Percentiles rank a stretch among this genome's conserved stretches.
These are phyloP conservation scores for Microctonus brassicae DNA, from an alignment of 2,888 invertebrate genomes.

Conservation along the genomic window DNA sequence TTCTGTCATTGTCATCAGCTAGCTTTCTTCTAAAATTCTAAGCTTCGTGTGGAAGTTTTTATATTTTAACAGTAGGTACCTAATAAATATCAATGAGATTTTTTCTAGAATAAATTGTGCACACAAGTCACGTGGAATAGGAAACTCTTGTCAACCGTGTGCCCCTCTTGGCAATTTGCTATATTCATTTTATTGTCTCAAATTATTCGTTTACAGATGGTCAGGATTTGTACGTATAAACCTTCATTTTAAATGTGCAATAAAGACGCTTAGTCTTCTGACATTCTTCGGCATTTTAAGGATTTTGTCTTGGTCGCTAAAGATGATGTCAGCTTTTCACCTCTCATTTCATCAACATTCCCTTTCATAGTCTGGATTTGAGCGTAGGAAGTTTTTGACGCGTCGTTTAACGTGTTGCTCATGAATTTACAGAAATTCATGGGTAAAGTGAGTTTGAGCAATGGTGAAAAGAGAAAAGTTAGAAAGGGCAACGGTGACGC, in stretches of 20 bases:
- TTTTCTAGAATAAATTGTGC: slow-evolving; percentile 17
- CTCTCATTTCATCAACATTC: background rate
- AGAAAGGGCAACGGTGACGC: background rate
- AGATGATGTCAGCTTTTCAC: background rate
- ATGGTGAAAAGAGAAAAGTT: background rate
- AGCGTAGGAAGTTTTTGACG: background rate
- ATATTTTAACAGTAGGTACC: too few species aligned
- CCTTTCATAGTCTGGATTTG: background rate
- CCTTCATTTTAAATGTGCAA: slow-evolving; percentile 41
- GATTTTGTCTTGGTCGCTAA: slow-evolving; percentile 3
- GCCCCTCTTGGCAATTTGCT: background rate
- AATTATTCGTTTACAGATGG: too few species aligned
- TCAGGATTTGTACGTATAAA: slow-evolving; percentile 45
- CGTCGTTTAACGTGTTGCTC: background rate
- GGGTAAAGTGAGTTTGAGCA: background rate
- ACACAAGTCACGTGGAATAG: slow-evolving; percentile 55
- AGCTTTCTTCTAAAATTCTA: too few species aligned
- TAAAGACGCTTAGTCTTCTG: slow-evolving; percentile 46
- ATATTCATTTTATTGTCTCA: background rate
- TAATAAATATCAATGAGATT: background rate
- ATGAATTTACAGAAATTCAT: background rate
- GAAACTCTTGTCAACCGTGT: slow-evolving; percentile 46
- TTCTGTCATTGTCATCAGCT: background rate
- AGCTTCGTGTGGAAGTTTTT: too few species aligned
- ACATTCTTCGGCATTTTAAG: slow-evolving; percentile 49